These are phyloP conservation scores for Chrysomela aeneicollis DNA, from an alignment of 2,888 invertebrate genomes.

Conservation along the genomic window DNA sequence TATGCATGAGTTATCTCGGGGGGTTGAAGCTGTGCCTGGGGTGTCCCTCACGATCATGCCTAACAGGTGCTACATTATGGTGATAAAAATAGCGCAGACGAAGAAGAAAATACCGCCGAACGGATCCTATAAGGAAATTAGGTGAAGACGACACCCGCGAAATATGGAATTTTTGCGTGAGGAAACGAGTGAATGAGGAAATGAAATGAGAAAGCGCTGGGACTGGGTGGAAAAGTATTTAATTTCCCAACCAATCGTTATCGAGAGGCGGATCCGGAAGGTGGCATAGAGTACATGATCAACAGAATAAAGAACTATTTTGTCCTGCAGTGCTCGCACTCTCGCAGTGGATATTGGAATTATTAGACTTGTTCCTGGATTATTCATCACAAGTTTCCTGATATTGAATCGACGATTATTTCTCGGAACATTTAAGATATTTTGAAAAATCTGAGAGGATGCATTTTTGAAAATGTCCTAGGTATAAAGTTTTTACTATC, in stretches of 20 bases:
- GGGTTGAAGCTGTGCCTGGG: slow-evolving; percentile 38
- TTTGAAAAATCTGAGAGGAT: no score
- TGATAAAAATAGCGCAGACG: slow-evolving; percentile 28
- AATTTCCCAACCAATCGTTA: background rate
- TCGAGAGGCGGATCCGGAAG: background rate
- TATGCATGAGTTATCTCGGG: slow-evolving; percentile 52
- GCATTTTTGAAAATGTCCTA: no score
- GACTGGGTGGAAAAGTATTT: background rate
- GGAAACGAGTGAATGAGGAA: background rate
- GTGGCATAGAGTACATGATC: background rate
- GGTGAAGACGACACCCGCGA: slow-evolving; percentile 10
- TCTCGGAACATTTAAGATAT: no score
- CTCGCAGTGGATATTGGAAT: no score
- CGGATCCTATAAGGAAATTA: slow-evolving; percentile 24
- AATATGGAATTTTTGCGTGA: slow-evolving; percentile 9
- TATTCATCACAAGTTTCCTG: no score
- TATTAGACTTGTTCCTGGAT: no score
- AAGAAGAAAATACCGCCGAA: slow-evolving; percentile 21
- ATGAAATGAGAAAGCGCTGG: background rate
- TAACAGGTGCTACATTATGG: slow-evolving; percentile 39
- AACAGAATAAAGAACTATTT: no score
- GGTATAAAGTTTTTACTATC: no score
- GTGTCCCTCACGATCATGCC: slow-evolving; percentile 31
- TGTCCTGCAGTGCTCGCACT: no score
- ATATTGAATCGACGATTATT: no score